Evolutionary conservation across 2,113 vertebrate species (phyloP).

Genomic region (Phyllostomus hastatus): DNA sequence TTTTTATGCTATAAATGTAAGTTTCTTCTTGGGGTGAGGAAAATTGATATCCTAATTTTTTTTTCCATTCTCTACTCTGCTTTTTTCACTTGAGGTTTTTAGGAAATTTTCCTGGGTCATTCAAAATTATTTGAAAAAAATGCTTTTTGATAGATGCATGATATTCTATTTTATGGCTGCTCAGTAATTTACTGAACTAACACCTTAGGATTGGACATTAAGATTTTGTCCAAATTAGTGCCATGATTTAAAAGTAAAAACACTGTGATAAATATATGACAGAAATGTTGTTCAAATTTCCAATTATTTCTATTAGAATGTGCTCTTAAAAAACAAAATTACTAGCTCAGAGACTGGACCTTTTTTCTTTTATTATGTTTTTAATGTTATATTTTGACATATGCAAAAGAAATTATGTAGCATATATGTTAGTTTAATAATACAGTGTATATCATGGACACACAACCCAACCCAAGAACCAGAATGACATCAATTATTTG

Average conservation of each 20-base stretch:
- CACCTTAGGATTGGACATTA: neutral
- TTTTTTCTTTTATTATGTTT: neutral
- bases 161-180: neutral
- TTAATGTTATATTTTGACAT: neutral
- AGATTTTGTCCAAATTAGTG: neutral
- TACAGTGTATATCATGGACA: neutral
- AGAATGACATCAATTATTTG: neutral
- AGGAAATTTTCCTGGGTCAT: neutral
- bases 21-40: neutral
- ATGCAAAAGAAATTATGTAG: neutral
- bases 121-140: conserved; percentile 22
- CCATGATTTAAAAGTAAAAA: neutral
- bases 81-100: neutral
- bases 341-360: neutral
- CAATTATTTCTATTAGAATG: neutral
- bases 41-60: neutral
- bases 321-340: neutral
- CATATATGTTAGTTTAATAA: neutral
- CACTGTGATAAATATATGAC: neutral
- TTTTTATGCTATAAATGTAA: neutral
- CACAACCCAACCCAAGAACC: neutral
- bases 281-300: neutral
- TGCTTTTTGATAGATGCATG: neutral
- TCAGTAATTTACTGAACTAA: neutral
- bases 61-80: neutral